Evolutionary conservation across 2,888 invertebrate genomes (phyloP).

Genomic region (Rambutsinella grinnellia): DNA sequence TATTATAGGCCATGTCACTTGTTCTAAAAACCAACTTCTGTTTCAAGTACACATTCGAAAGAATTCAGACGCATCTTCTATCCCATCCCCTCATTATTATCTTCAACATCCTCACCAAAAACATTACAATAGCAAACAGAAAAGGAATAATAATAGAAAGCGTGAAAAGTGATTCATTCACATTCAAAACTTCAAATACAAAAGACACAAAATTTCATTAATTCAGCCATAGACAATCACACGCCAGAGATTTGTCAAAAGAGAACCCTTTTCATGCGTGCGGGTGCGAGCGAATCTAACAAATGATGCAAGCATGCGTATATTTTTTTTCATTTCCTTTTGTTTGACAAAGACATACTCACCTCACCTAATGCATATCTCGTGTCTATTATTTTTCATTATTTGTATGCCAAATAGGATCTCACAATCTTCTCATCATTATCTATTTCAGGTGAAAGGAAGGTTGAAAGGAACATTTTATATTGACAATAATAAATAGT

Average conservation of each 20-base stretch:
- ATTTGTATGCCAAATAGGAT: too few relatives aligned
- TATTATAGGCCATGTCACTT: neutral
- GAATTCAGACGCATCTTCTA: neutral
- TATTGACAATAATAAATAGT: too few relatives aligned
- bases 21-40: neutral
- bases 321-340: too few relatives aligned
- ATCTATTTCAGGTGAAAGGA: too few relatives aligned
- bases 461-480: too few relatives aligned
- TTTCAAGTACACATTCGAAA: neutral
- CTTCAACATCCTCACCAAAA: too few relatives aligned
- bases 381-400: too few relatives aligned
- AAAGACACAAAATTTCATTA: conserved; percentile 5
- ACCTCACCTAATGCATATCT: too few relatives aligned
- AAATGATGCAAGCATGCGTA: too few relatives aligned
- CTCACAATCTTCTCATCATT: too few relatives aligned
- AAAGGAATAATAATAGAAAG: conserved; percentile 11
- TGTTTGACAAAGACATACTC: too few relatives aligned
- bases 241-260: neutral
- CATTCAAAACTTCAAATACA: neutral
- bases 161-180: conserved; percentile 6
- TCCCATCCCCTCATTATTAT: neutral
- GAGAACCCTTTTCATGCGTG: neutral
- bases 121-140: neutral
- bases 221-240: conserved; percentile 1
- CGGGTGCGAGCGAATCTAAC: too few relatives aligned